A percentile compares a stretch with the other conserved stretches of the same genome.
phyloP scores from a whole-genome alignment of 2,888 invertebrate species.

The Trissonchulus latispiculum region DNA sequence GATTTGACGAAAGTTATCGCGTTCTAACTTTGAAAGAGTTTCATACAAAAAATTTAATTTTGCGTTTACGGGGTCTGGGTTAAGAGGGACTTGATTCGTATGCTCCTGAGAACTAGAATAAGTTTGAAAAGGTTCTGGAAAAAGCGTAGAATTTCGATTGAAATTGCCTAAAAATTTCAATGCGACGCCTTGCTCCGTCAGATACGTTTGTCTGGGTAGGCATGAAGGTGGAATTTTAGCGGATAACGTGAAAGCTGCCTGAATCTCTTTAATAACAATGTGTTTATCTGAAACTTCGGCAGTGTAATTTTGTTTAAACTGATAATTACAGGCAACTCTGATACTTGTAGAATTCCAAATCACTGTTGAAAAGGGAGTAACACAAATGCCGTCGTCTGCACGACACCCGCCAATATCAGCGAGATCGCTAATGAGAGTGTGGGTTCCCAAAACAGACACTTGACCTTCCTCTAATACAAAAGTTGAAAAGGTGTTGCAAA shows the following conservation, averaged over 20 bases:
- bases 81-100: neutral
- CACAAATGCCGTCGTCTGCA: neutral
- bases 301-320: neutral
- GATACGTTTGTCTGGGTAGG: neutral
- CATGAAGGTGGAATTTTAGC: neutral
- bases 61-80: neutral
- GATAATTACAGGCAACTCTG: neutral
- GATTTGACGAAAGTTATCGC: neutral
- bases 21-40: neutral
- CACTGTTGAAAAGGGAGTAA: neutral
- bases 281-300: neutral
- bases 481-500: neutral
- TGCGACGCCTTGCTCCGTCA: neutral
- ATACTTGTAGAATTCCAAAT: neutral
- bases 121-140: neutral
- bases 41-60: neutral
- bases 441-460: neutral
- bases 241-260: neutral
- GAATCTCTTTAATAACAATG: neutral
- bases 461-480: neutral
- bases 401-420: neutral
- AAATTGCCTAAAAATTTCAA: neutral
- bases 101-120: neutral
- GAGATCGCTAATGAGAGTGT: neutral
- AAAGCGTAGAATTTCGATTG: neutral